Percentiles rank a stretch among this genome's conserved stretches.
phyloP scores from a whole-genome alignment of 2,797 vertebrate genomes.

The Hozukius guyotensis region DNA sequence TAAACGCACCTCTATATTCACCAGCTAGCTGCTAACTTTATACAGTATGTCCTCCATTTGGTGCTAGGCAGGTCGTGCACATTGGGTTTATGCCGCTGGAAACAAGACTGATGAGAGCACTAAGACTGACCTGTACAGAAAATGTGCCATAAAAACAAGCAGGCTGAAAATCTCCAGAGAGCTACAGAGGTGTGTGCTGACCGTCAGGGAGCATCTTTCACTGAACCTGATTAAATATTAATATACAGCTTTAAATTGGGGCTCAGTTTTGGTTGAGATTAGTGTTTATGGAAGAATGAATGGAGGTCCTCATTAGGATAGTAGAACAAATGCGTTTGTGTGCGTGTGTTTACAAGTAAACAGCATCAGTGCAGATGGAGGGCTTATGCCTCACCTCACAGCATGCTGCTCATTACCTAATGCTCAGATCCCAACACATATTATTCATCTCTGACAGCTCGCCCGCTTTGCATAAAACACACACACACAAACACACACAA shows the following conservation, averaged over 20 bases:
- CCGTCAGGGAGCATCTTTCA: not conserved
- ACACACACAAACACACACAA: not conserved
- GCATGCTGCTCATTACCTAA: constrained; percentile 83
- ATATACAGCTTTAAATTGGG: not conserved
- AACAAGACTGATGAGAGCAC: not conserved
- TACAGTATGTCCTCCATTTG: not conserved
- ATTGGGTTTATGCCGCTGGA: not conserved
- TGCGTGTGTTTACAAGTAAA: constrained; percentile 52
- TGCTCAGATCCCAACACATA: constrained; percentile 80
- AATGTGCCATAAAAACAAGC: not conserved
- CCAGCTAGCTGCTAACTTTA: not conserved
- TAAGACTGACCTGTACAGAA: not conserved
- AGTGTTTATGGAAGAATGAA: not conserved
- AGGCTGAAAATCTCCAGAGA: not conserved
- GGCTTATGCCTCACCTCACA: constrained; percentile 75
- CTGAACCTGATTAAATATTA: not conserved
- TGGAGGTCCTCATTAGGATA: not conserved
- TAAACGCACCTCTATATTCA: not conserved
- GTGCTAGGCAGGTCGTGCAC: no score
- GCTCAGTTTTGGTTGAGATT: not conserved
- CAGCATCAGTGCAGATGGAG: constrained; percentile 75
- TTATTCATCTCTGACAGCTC: constrained; percentile 85
- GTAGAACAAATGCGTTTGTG: constrained; percentile 3
- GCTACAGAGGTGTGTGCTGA: not conserved
- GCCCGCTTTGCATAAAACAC: constrained; percentile 70